A percentile compares a stretch with the other conserved stretches of the same genome.
Conservation (phyloP, 2,113 vertebrate species). For the Prunella himalayana region DNA sequence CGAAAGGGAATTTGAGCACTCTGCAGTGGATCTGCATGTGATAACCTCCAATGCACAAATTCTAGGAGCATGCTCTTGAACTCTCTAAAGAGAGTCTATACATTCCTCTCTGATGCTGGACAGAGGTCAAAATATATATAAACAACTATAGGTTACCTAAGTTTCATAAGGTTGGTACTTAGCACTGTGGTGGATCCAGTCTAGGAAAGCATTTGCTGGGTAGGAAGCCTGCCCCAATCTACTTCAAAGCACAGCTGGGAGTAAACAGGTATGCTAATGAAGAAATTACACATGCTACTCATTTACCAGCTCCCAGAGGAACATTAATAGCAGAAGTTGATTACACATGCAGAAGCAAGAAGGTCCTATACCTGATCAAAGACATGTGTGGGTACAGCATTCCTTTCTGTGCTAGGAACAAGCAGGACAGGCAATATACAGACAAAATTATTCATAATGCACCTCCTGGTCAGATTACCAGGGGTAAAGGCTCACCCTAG, state of each 20-base stretch:
- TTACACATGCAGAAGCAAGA: slow-evolving; percentile 4
- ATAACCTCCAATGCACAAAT: not conserved
- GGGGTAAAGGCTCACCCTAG: not conserved
- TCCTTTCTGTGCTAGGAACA: not conserved
- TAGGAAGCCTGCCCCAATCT: not conserved
- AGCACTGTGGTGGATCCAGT: not conserved
- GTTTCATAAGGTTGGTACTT: not conserved
- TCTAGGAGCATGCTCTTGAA: not conserved
- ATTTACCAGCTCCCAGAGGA: slow-evolving; percentile 31
- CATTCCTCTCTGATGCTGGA: not conserved
- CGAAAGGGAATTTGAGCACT: not conserved
- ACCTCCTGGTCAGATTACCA: not conserved
- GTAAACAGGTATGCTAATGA: slow-evolving; percentile 6
- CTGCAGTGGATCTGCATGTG: not conserved
- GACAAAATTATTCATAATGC: not conserved
- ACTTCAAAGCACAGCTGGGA: slow-evolving; percentile 1
- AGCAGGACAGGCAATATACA: not conserved
- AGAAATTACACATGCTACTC: slow-evolving; percentile 25
- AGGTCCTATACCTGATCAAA: not conserved
- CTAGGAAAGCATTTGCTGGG: not conserved
- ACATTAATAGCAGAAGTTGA: not conserved
- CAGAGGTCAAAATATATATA: not conserved
- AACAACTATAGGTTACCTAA: not conserved
- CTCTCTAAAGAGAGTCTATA: not conserved
- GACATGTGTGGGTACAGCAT: not conserved